Evolutionary conservation across 2,113 vertebrate species (phyloP).

Genomic region (Xenopus laevis): DNA sequence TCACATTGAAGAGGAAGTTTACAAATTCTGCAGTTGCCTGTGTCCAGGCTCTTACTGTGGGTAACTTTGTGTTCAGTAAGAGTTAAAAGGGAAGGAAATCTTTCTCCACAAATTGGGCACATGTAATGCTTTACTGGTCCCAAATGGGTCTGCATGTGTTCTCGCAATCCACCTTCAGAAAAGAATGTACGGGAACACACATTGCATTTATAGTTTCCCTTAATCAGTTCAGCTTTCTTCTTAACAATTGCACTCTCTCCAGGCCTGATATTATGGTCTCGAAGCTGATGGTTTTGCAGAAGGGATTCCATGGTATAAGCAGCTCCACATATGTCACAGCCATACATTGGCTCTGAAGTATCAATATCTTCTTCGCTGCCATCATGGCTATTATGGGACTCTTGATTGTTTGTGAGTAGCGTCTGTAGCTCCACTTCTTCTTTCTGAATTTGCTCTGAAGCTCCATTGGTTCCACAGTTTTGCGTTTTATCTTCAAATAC

Average conservation of each 20-base stretch:
- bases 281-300: slow-evolving; percentile 91
- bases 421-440: slow-evolving; percentile 88
- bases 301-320: slow-evolving; percentile 98
- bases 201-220: slow-evolving; percentile 97
- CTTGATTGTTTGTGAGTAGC: slow-evolving; percentile 86
- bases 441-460: slow-evolving; percentile 81
- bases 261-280: slow-evolving; percentile 95
- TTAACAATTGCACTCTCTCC: slow-evolving; percentile 92
- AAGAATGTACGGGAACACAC: slow-evolving; percentile 98
- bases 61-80: slow-evolving; percentile 98
- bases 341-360: slow-evolving; percentile 90
- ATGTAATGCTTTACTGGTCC: slow-evolving; percentile 98
- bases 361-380: slow-evolving; percentile 91
- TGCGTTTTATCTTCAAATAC: slow-evolving; percentile 89
- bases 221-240: slow-evolving; percentile 96
- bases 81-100: slow-evolving; percentile 94
- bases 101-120: slow-evolving; percentile 97
- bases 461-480: slow-evolving; percentile 86
- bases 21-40: slow-evolving; percentile 96
- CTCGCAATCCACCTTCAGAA: slow-evolving; percentile 91
- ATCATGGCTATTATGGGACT: slow-evolving; percentile 88
- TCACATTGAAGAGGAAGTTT: slow-evolving; percentile 96
- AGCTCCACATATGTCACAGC: slow-evolving; percentile 95
- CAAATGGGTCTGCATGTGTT: slow-evolving; percentile 97
- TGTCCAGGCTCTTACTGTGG: slow-evolving; percentile 97